Evolutionary conservation across 2,113 vertebrate genomes (phyloP), one percentile per base, ranked within the genome.

Genomic region (Spizaetus ornatus): DNA sequence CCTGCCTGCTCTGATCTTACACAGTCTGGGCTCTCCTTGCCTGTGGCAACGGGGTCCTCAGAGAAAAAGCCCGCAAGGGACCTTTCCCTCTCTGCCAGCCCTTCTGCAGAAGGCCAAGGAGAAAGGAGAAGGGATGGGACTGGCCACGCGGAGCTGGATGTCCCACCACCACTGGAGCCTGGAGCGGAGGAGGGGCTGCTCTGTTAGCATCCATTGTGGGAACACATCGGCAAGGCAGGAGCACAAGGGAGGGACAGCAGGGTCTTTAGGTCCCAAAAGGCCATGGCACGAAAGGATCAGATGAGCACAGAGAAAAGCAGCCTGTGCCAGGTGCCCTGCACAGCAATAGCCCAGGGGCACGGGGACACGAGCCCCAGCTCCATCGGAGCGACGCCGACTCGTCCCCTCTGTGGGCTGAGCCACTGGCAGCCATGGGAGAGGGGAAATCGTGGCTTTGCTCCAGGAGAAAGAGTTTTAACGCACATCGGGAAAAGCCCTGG

Each of bases 351-450:
- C 47, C 81, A 42, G 27, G 43, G 18, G 38, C 38, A 15, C 2
- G 21, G 9, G 70, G n/a, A 69, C 50, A 31, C 1, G 42, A 89
- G 62, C 47, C 74, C 72, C 15, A 15, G 45, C 61, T 27, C 55
- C 23, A 2, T 9, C 9, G 0, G 40, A 12, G 79, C 0, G 3
- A 52, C 2, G 3, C 52, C 4, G n/a, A 29, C 52, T 18, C 0
- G 1, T 23, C 55, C 70, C 45, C 52, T 7, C 58, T 7, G 50
- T 2, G 1, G n/a, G 6, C 27, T 1, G 50, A 63, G 84, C 45
- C 2, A 4, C 69, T 16, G 26, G 55, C 13, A 66, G 47, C 73
- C 6, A 0, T 0, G 6, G 88, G 31, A 58, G 5, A 14, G 38
- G 34, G 79, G 31, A 27, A 25, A 50, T 14, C 0, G 0, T 7